These are phyloP conservation scores for Camponotus pennsylvanicus DNA, from an alignment of 1,140 invertebrate genomes.

Conservation along the genomic window DNA sequence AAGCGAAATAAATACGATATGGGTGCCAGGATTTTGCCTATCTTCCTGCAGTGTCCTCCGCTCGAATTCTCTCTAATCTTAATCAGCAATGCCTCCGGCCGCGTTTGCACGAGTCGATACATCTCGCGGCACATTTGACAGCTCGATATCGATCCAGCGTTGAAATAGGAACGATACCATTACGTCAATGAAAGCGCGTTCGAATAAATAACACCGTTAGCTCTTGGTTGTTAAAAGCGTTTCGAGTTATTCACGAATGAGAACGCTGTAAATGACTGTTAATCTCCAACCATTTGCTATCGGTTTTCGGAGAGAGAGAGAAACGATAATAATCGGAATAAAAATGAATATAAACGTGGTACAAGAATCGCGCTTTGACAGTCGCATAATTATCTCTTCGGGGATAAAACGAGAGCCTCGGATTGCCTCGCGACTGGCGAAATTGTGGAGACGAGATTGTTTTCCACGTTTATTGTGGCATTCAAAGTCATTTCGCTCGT, in stretches of 20 bases:
- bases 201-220: constrained; percentile 13
- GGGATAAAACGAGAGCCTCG: constrained; percentile 14
- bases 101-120: constrained; percentile 60
- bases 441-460: constrained; percentile 13
- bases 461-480: not conserved
- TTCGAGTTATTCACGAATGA: not conserved
- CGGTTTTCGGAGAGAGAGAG: not conserved
- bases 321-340: not conserved
- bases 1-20: constrained; percentile 47
- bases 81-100: constrained; percentile 62
- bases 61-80: constrained; percentile 71
- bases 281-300: constrained; percentile 9
- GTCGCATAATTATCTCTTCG: constrained; percentile 13
- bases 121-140: constrained; percentile 59
- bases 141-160: constrained; percentile 61
- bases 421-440: constrained; percentile 28
- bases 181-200: not conserved
- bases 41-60: constrained; percentile 58
- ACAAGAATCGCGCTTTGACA: not conserved
- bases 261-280: not conserved
- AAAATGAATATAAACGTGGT: not conserved
- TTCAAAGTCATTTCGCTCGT: not conserved
- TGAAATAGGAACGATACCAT: constrained; percentile 30
- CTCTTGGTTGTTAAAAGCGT: not conserved
- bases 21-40: constrained; percentile 66